A percentile compares a stretch with the other conserved stretches of the same genome.
Conservation (phyloP, 2,888 invertebrate species). For the Phyllotreta striolata region DNA sequence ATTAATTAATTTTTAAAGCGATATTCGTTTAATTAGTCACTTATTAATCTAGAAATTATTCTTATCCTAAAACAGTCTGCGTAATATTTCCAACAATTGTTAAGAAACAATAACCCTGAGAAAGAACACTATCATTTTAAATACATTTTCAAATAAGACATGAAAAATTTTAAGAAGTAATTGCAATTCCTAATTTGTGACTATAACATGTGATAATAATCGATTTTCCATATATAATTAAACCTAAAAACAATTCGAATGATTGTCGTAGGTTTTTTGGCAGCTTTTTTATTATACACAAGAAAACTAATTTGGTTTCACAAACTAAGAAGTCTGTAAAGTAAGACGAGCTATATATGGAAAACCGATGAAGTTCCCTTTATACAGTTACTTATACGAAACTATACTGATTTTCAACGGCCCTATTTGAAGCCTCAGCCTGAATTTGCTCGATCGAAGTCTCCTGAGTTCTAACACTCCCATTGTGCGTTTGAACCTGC, state of each 20-base stretch:
- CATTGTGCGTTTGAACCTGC: slow-evolving; percentile 78
- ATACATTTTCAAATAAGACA: too few relatives aligned
- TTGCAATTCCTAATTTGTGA: background rate
- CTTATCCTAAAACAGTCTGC: too few relatives aligned
- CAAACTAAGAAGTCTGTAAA: background rate
- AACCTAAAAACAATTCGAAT: background rate
- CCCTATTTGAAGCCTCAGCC: slow-evolving; percentile 65
- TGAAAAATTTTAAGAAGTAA: too few relatives aligned
- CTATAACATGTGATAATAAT: slow-evolving; percentile 3
- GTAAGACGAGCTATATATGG: background rate
- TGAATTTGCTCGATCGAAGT: slow-evolving; percentile 74
- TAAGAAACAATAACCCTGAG: background rate
- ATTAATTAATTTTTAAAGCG: too few relatives aligned
- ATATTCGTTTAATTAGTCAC: too few relatives aligned
- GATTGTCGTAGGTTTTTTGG: too few relatives aligned
- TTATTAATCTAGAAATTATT: too few relatives aligned
- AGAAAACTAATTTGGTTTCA: too few relatives aligned
- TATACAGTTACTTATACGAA: slow-evolving; percentile 64
- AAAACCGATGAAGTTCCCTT: background rate
- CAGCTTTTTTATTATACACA: too few relatives aligned
- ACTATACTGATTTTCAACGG: slow-evolving; percentile 86
- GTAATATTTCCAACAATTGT: too few relatives aligned
- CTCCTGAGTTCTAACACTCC: slow-evolving; percentile 81
- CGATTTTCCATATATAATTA: slow-evolving; percentile 8
- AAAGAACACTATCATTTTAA: background rate